Percentiles rank a stretch among this genome's conserved stretches.
phyloP scores from a whole-genome alignment of 92 coral and sea anemone genomes.

The Scolanthus callimorphus region DNA sequence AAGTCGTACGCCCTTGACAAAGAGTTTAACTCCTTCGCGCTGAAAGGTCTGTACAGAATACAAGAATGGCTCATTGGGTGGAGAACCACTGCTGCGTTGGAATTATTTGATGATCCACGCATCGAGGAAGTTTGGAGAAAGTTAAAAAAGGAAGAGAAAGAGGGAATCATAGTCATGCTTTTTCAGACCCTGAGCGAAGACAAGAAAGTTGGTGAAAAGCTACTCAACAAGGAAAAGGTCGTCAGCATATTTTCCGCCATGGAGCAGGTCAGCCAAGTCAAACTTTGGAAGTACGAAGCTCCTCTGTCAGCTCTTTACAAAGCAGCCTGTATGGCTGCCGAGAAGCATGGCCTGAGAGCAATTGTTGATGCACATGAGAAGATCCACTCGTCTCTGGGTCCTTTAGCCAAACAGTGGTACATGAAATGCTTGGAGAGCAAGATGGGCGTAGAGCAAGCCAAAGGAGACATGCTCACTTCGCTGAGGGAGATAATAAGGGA shows the following conservation, averaged over 20 bases:
- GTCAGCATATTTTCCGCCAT: constrained; percentile 6
- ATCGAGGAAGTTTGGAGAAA: constrained; percentile 11
- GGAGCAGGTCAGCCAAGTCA: constrained; percentile 6
- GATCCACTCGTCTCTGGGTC: background rate
- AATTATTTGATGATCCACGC: background rate
- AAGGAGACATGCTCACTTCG: constrained; percentile 3
- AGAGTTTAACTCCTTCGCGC: constrained; percentile 21
- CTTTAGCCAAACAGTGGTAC: constrained; percentile 3
- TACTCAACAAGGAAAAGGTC: constrained; percentile 1
- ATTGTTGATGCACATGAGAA: constrained; percentile 36
- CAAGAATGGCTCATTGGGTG: background rate
- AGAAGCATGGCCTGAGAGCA: constrained; percentile 3
- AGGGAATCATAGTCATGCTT: background rate
- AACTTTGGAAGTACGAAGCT: background rate
- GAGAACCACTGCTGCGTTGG: too few relatives aligned
- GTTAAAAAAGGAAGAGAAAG: background rate
- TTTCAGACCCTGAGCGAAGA: background rate
- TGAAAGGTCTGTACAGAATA: background rate
- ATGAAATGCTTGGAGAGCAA: constrained; percentile 1
- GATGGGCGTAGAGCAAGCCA: constrained; percentile 3
- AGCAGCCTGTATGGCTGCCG: constrained; percentile 3
- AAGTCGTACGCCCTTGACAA: constrained; percentile 21
- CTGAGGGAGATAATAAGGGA: background rate
- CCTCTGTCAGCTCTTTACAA: constrained; percentile 10
- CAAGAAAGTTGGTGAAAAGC: background rate